These are phyloP conservation scores for Peribatodes rhomboidaria DNA, from an alignment of 2,888 invertebrate genomes.

Conservation along the genomic window DNA sequence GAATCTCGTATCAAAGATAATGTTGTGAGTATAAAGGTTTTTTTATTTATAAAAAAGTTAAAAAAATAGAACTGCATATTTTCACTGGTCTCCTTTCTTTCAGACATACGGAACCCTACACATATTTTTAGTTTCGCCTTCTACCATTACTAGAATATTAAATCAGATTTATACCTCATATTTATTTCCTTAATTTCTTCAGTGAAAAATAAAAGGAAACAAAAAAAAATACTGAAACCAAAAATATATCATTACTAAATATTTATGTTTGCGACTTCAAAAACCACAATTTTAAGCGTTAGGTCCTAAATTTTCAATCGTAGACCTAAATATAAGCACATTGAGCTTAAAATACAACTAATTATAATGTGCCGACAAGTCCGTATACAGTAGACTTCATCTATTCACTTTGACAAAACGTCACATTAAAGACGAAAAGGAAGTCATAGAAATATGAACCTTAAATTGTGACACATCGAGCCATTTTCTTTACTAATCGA, in stretches of 20 bases:
- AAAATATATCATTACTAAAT: neutral
- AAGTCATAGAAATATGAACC: too few relatives aligned
- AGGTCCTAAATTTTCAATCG: neutral
- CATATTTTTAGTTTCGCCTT: neutral
- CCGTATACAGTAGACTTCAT: too few relatives aligned
- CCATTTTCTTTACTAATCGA: too few relatives aligned
- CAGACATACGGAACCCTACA: neutral
- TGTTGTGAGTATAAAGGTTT: neutral
- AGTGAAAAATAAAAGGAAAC: too few relatives aligned
- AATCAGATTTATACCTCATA: neutral
- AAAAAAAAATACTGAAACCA: too few relatives aligned
- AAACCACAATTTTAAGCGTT: neutral
- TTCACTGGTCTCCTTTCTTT: slow-evolving; percentile 3
- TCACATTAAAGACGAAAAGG: too few relatives aligned
- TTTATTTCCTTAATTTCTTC: neutral
- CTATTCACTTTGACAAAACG: too few relatives aligned
- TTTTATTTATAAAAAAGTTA: neutral
- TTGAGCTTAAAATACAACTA: slow-evolving; percentile 1
- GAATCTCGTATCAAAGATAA: neutral
- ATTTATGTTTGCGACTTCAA: neutral
- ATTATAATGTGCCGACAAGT: neutral
- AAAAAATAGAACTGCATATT: neutral
- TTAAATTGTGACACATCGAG: too few relatives aligned
- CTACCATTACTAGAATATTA: neutral
- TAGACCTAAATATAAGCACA: slow-evolving; percentile 7